Percentiles rank a stretch among this genome's conserved stretches.
These are phyloP conservation scores for Acanthosoma haemorrhoidale DNA, from an alignment of 2,888 invertebrate genomes.

Conservation along the genomic window DNA sequence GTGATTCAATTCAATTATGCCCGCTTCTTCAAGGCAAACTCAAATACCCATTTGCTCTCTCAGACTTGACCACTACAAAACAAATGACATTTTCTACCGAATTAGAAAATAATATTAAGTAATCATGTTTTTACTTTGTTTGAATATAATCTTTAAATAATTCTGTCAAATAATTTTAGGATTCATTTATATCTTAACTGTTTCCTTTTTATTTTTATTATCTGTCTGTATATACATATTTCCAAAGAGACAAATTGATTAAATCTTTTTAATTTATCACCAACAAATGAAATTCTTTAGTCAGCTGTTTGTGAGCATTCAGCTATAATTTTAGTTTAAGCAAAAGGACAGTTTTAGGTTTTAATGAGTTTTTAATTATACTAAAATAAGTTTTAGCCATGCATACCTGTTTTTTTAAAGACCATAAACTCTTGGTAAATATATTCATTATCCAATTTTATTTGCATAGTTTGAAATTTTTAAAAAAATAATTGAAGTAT, in stretches of 20 bases:
- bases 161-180: background rate
- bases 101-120: too few relatives aligned
- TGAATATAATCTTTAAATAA: background rate
- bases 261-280: background rate
- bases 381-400: slow-evolving; percentile 29
- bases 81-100: too few relatives aligned
- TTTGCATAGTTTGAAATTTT: background rate
- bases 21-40: too few relatives aligned
- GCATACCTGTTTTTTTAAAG: slow-evolving; percentile 27
- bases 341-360: slow-evolving; percentile 26
- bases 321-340: slow-evolving; percentile 26
- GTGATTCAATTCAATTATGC: too few relatives aligned
- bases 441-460: background rate
- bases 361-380: slow-evolving; percentile 28
- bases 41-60: too few relatives aligned
- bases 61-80: too few relatives aligned
- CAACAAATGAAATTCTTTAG: slow-evolving; percentile 21
- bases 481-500: background rate
- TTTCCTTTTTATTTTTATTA: background rate
- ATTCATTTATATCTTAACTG: background rate
- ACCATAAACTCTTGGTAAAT: slow-evolving; percentile 29
- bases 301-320: slow-evolving; percentile 20
- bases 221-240: background rate
- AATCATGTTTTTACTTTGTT: too few relatives aligned
- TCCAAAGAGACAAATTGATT: background rate